These are phyloP conservation scores for Clarias platycephalus DNA, from an alignment of 2,797 vertebrate genomes.

Conservation along the genomic window DNA sequence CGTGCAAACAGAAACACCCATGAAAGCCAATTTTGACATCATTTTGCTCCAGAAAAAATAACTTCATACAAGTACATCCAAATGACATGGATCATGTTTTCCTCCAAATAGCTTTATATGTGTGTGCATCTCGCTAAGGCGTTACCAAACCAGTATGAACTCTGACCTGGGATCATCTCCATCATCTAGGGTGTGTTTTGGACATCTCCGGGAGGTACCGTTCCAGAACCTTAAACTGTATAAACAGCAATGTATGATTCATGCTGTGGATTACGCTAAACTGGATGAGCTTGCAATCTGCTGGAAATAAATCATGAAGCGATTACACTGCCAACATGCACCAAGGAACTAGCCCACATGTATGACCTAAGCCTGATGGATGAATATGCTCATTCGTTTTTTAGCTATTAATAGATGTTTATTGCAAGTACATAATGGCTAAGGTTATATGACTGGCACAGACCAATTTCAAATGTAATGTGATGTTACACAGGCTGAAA, in stretches of 20 bases:
- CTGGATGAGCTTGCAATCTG: conserved; percentile 5
- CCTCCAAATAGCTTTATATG: not conserved
- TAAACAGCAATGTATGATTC: conserved; percentile 33
- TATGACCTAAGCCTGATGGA: not conserved
- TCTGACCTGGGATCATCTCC: conserved; percentile 1
- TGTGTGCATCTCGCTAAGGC: not conserved
- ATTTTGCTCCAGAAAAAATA: not conserved
- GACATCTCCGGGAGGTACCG: conserved; percentile 12
- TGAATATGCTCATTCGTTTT: not conserved
- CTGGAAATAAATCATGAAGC: conserved; percentile 28
- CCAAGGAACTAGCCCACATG: not conserved
- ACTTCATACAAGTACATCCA: not conserved
- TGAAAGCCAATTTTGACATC: not conserved
- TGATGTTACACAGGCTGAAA: not conserved
- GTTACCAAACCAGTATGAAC: not conserved
- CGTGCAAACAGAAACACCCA: not conserved
- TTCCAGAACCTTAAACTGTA: conserved; percentile 24
- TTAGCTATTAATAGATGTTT: not conserved
- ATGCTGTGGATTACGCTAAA: conserved; percentile 35
- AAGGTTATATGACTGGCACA: not conserved
- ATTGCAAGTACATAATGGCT: not conserved
- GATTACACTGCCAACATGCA: not conserved
- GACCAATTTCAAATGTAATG: not conserved
- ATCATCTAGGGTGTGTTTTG: conserved; percentile 4
- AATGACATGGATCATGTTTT: conserved; percentile 2